Conservation (phyloP, 92 coral and sea anemone genomes). For the Blastomussa wellsi region DNA sequence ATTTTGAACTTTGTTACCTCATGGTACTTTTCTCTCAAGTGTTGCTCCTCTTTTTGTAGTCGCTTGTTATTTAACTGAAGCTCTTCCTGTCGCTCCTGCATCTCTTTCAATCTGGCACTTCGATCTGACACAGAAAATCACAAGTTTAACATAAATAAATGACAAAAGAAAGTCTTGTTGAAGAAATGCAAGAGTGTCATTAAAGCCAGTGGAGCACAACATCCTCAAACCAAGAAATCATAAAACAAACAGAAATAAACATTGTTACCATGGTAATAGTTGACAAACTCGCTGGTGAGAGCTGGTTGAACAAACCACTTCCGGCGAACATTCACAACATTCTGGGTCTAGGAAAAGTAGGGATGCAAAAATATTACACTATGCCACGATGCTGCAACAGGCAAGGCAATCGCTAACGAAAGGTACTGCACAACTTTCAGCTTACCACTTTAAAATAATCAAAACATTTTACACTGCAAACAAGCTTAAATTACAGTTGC, state of each 20-base stretch:
- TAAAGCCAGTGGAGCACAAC: neutral
- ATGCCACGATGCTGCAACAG: neutral
- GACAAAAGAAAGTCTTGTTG: neutral
- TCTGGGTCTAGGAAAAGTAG: conserved; percentile 60
- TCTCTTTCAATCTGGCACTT: conserved; percentile 80
- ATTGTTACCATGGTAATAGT: conserved; percentile 85
- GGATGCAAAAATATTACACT: conserved; percentile 8
- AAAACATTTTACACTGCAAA: too few relatives aligned
- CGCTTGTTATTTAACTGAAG: conserved; percentile 75
- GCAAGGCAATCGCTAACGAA: too few relatives aligned
- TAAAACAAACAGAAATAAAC: neutral
- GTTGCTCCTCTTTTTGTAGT: conserved; percentile 89
- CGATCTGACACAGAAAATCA: conserved; percentile 72
- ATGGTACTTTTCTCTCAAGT: conserved; percentile 74
- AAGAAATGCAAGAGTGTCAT: neutral
- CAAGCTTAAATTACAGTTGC: too few relatives aligned
- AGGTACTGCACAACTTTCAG: too few relatives aligned
- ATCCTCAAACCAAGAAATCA: neutral
- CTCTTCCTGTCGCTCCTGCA: conserved; percentile 86
- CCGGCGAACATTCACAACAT: conserved; percentile 81
- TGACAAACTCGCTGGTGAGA: conserved; percentile 93
- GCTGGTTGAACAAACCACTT: conserved; percentile 97
- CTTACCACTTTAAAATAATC: too few relatives aligned
- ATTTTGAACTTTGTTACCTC: conserved; percentile 41
- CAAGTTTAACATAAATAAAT: neutral